Evolutionary conservation across 2,113 vertebrate species (phyloP).

Genomic region (Sorex fumeus): DNA sequence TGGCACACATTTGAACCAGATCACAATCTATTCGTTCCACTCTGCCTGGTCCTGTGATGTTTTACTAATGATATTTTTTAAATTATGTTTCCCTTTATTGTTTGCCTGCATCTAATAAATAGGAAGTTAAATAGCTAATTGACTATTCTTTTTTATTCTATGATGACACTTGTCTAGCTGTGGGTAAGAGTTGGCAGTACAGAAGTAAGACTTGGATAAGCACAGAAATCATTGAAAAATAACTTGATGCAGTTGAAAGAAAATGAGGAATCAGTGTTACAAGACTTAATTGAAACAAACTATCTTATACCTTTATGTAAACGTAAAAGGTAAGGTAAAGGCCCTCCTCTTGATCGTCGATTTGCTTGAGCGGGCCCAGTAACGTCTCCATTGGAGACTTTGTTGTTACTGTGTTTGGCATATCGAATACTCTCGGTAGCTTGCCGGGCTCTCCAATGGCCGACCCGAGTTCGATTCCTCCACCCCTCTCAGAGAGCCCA

Average conservation of each 20-base stretch:
- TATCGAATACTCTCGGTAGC: too few relatives aligned
- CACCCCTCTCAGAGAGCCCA: too few relatives aligned
- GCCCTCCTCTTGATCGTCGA: too few relatives aligned
- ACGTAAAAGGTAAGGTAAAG: too few relatives aligned
- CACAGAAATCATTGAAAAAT: neutral
- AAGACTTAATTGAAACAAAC: neutral
- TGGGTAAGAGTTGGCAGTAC: neutral
- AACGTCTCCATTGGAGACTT: too few relatives aligned
- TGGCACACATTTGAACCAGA: neutral
- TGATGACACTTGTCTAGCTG: neutral
- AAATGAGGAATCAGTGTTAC: neutral
- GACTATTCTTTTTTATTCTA: neutral
- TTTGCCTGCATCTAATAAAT: constrained; percentile 20
- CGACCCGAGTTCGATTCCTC: too few relatives aligned
- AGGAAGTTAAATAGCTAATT: constrained; percentile 29
- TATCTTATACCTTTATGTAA: neutral
- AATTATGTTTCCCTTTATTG: neutral
- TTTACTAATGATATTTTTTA: neutral
- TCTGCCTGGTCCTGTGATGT: neutral
- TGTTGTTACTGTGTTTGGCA: too few relatives aligned
- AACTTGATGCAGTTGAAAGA: neutral
- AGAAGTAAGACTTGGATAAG: neutral
- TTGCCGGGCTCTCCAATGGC: too few relatives aligned
- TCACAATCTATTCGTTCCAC: neutral
- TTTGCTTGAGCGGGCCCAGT: too few relatives aligned